These are phyloP conservation scores for Gortyna flavago DNA, from an alignment of 2,888 invertebrate species.

Conservation along the genomic window DNA sequence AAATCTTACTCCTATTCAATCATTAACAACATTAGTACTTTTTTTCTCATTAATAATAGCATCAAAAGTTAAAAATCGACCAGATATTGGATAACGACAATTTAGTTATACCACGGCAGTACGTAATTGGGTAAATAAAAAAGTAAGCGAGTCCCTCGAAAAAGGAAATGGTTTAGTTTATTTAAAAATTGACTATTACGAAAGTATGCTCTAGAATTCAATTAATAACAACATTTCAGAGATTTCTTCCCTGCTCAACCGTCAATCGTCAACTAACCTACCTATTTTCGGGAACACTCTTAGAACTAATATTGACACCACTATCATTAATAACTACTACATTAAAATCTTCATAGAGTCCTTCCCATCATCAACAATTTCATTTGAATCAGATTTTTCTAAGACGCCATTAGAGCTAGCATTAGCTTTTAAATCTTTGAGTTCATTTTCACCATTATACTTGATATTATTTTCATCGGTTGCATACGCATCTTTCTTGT, in stretches of 20 bases:
- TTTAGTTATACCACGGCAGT: too few relatives aligned
- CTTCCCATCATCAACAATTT: neutral
- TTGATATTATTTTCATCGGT: neutral
- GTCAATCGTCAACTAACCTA: neutral
- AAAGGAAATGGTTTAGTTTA: neutral
- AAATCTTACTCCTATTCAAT: neutral
- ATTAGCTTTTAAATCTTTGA: neutral
- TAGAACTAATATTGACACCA: too few relatives aligned
- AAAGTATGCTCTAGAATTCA: neutral
- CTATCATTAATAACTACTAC: slow-evolving; percentile 24
- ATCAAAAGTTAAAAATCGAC: too few relatives aligned
- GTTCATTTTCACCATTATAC: neutral
- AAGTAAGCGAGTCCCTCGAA: too few relatives aligned
- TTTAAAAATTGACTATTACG: neutral
- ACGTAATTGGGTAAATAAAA: too few relatives aligned
- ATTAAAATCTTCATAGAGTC: slow-evolving; percentile 3
- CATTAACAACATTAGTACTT: neutral
- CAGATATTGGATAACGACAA: too few relatives aligned
- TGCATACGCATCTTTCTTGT: neutral
- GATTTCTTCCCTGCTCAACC: slow-evolving; percentile 23
- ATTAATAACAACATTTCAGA: slow-evolving; percentile 13
- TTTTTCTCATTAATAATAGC: too few relatives aligned
- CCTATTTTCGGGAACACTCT: too few relatives aligned
- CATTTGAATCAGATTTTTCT: slow-evolving; percentile 1
- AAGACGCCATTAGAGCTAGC: neutral